A percentile compares a stretch with the other conserved stretches of the same genome.
phyloP scores from a whole-genome alignment of 2,113 vertebrate species.

The Brachyhypopomus gauderio region DNA sequence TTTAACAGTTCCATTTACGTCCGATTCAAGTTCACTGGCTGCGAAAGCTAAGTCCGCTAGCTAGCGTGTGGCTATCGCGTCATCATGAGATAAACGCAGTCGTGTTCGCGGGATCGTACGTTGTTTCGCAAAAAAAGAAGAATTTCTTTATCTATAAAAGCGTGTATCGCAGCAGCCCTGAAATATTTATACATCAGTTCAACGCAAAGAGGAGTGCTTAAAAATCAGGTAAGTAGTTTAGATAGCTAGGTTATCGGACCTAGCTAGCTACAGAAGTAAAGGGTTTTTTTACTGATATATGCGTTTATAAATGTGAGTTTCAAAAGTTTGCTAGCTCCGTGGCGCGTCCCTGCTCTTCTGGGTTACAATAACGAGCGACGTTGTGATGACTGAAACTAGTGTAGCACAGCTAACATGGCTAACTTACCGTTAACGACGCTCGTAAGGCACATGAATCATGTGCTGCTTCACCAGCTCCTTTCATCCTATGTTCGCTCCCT shows the following conservation, averaged over 20 bases:
- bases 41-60: slow-evolving; percentile 1
- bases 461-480: no score
- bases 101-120: not conserved
- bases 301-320: no score
- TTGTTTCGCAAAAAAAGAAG: not conserved
- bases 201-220: slow-evolving; percentile 31
- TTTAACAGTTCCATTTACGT: not conserved
- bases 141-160: not conserved
- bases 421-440: no score
- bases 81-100: slow-evolving; percentile 38
- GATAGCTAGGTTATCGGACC: not conserved
- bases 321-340: no score
- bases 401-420: not conserved
- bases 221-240: slow-evolving; percentile 69
- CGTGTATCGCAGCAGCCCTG: not conserved
- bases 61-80: slow-evolving; percentile 35
- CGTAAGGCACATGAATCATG: no score
- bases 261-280: no score
- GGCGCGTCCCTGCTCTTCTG: not conserved
- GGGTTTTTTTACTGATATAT: not conserved
- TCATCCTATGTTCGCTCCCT: no score
- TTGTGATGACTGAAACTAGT: not conserved
- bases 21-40: slow-evolving; percentile 23
- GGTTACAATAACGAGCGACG: not conserved
- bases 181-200: not conserved